Percentiles rank a stretch among this genome's conserved stretches.
phyloP scores from a whole-genome alignment of 2,888 invertebrate species.

The Chloromyia formosa region DNA sequence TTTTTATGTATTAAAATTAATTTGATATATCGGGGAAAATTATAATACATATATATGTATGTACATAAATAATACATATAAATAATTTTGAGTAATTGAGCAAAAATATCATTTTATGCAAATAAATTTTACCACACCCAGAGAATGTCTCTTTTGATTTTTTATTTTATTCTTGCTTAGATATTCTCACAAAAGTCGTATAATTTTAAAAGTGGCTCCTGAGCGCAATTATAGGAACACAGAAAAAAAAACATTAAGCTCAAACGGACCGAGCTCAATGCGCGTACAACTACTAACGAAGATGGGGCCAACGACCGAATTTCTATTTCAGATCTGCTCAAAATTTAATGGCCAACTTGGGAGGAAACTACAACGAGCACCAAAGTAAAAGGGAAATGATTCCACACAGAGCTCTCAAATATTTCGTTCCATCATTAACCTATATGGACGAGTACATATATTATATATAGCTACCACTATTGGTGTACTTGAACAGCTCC shows the following conservation, averaged over 20 bases:
- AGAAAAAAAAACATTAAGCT: not conserved
- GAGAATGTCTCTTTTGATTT: too few relatives aligned
- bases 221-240: not conserved
- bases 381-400: conserved; percentile 27
- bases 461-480: not conserved
- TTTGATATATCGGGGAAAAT: too few relatives aligned
- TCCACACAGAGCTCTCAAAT: conserved; percentile 16
- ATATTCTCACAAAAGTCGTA: not conserved
- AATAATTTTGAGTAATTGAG: too few relatives aligned
- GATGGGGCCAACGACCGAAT: conserved; percentile 44
- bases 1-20: too few relatives aligned
- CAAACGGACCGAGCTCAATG: conserved; percentile 2
- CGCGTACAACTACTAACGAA: not conserved
- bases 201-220: not conserved
- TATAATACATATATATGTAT: too few relatives aligned
- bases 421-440: not conserved
- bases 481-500: not conserved
- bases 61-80: too few relatives aligned
- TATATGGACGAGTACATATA: too few relatives aligned
- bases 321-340: conserved; percentile 44
- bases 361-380: conserved; percentile 22
- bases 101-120: too few relatives aligned
- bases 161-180: not conserved
- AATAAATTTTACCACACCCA: too few relatives aligned
- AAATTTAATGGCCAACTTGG: conserved; percentile 30